Base-by-base conservation (phyloP, 2,888 invertebrate species). In the Nomada ferruginata region DNA sequence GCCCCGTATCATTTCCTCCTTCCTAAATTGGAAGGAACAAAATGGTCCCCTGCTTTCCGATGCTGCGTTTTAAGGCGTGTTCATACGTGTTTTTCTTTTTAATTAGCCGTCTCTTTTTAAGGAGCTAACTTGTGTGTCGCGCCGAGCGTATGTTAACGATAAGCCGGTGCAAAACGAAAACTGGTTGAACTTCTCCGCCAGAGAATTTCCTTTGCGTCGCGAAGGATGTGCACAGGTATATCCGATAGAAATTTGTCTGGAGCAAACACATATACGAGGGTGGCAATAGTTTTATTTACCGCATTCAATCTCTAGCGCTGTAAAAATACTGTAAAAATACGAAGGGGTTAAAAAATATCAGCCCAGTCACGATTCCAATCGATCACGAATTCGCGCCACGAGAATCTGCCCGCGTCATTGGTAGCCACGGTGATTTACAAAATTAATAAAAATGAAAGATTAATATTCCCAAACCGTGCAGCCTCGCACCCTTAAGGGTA, bases 11-110 rank as follows among this genome's bases (percentile, higher is more conserved):
- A 85, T 83, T 87, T 85, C 78, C 85, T 85, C 82, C 82, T 79
- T 89, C 84, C 85, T 79, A 88, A 89, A 90, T 90, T 89, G 86
- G 85, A 75, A 83, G 85, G 83, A 88, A 75, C 87, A 87, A 91
- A 88, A 89, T 89, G 85, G 86, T 86, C 78, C 80, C 68, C 73
- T 29, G 63, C 61, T 79, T 36, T 50, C 29, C 77, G 72, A 71
- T 59, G 57, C 73, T 53, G 64, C 26, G 47, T 57, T 55, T 55
- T 26, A 50, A 69, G 26, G 60, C 23, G 13, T 57, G 69, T 20
- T 50, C 55, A 29, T 29, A 42, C 68, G 69, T 69, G 76, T 63
- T 57, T 53, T 53, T 36, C n/a, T 79, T 80, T 80, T 80, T 74
- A 81, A 81, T 80, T 81, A 81, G 60, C 68, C 64, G 47, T 64